Base-by-base conservation (phyloP, 92 coral and sea anemone species). In the Siderastrea radians region DNA sequence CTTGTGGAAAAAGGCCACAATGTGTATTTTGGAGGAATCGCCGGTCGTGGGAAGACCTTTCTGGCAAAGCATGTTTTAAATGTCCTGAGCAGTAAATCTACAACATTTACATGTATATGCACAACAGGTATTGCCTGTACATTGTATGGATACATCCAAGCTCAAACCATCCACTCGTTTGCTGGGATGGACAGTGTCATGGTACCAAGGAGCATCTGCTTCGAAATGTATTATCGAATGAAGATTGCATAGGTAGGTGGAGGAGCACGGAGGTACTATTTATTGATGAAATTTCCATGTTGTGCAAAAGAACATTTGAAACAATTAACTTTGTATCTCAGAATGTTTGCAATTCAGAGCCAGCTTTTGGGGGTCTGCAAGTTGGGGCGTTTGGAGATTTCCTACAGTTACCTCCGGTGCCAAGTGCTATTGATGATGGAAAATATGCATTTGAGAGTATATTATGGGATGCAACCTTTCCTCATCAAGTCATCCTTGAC, bases 311-410 rank as follows among this genome's bases (percentile, higher is more conserved):
- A 59, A 91, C 74, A 15, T 88, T 91, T 72, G 84, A 93, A 47
- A 45, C 72, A 3, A 54, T 87, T 3, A 64, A 94, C 8, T 87
- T 49, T 85, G 19, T 91, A 1, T 75, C 90, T 2, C 88, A 79
- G 10, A 80, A 79, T 8, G 46, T 85, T 44, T 54, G 91, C 47
- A 76, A 74, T 2, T 71, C 63, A 13, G 72, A 76, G 77, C 83
- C 91, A 46, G 92, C 82, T 12, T 77, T 83, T 78, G 94, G 96
- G 50, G 95, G n/a, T n/a, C n/a, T n/a, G n/a, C n/a, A n/a, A n/a
- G n/a, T n/a, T n/a, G n/a, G n/a, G n/a, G n/a, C n/a, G n/a, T n/a
- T n/a, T n/a, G n/a, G n/a, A n/a, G n/a, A 91, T 46, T 94, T 87
- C 49, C 71, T 70, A 16, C 93, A 94, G 77, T 75, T 91, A 7